Percentiles rank a stretch among this genome's conserved stretches.
Evolutionary conservation across 1,140 invertebrate genomes (phyloP).

Genomic region (Brachionus manjavacas): DNA sequence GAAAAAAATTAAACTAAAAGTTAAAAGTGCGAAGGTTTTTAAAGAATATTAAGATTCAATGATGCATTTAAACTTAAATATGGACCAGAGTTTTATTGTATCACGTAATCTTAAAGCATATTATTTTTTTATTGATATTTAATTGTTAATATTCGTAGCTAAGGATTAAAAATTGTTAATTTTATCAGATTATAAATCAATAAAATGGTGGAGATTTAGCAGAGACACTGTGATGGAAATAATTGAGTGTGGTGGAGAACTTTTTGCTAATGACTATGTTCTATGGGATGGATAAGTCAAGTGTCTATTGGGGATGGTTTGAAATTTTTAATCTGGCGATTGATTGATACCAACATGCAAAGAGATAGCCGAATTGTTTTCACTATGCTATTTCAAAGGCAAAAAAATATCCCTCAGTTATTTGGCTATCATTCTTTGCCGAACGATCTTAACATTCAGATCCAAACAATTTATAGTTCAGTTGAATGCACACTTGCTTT

Average conservation of each 20-base stretch:
- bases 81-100: background rate
- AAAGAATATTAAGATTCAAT: background rate
- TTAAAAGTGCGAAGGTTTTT: no score
- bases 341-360: background rate
- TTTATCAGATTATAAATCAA: background rate
- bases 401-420: background rate
- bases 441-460: background rate
- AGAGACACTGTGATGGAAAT: no score
- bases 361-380: background rate
- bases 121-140: background rate
- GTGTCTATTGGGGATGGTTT: background rate
- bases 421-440: background rate
- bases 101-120: background rate
- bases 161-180: background rate
- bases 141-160: background rate
- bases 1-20: background rate
- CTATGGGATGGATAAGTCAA: background rate
- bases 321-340: background rate
- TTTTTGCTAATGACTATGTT: no score
- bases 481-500: background rate
- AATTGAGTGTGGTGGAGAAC: no score
- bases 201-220: background rate
- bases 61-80: background rate
- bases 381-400: background rate
- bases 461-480: background rate